Evolutionary conservation across 30 jellyfish, hydroid and myxozoan species (phyloP).

Genomic region (Phacellophora camtschatica): DNA sequence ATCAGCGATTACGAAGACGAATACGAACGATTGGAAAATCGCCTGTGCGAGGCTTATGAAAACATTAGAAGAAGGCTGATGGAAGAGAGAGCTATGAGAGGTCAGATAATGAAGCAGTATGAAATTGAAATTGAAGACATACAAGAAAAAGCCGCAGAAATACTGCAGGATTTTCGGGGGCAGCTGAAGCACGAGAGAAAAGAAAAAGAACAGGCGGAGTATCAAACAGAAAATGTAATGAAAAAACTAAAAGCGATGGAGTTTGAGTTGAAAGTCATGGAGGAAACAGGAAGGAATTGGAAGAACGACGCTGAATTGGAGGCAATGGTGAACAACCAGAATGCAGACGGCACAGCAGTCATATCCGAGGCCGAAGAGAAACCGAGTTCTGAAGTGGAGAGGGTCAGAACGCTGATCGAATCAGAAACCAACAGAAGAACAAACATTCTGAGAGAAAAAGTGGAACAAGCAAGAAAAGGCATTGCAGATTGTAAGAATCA

Average conservation of each 20-base stretch:
- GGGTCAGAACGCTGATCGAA: slow-evolving; percentile 3
- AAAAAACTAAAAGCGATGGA: slow-evolving; percentile 15
- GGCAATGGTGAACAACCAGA: neutral
- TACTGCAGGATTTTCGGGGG: slow-evolving; percentile 36
- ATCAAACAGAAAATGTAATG: neutral
- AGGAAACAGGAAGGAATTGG: slow-evolving; percentile 3
- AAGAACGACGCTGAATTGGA: neutral
- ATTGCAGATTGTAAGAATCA: slow-evolving; percentile 2
- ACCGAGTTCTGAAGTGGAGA: neutral
- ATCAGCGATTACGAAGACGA: slow-evolving; percentile 58
- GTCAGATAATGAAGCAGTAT: slow-evolving; percentile 53
- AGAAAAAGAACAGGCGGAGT: slow-evolving; percentile 50
- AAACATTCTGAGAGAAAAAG: neutral
- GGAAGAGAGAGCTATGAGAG: slow-evolving; percentile 59
- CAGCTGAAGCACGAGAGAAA: slow-evolving; percentile 62
- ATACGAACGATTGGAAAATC: slow-evolving; percentile 54
- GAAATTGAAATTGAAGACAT: slow-evolving; percentile 58
- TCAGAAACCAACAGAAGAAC: slow-evolving; percentile 37
- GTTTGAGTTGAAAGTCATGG: slow-evolving; percentile 13
- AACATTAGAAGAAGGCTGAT: slow-evolving; percentile 61
- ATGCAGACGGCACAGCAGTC: neutral
- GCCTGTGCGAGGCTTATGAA: slow-evolving; percentile 64
- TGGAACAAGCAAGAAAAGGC: slow-evolving; percentile 21
- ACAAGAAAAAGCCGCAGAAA: slow-evolving; percentile 43
- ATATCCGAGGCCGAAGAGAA: neutral